These are phyloP conservation scores for Gryllus bimaculatus DNA, from an alignment of 1,140 invertebrate genomes.

Conservation along the genomic window DNA sequence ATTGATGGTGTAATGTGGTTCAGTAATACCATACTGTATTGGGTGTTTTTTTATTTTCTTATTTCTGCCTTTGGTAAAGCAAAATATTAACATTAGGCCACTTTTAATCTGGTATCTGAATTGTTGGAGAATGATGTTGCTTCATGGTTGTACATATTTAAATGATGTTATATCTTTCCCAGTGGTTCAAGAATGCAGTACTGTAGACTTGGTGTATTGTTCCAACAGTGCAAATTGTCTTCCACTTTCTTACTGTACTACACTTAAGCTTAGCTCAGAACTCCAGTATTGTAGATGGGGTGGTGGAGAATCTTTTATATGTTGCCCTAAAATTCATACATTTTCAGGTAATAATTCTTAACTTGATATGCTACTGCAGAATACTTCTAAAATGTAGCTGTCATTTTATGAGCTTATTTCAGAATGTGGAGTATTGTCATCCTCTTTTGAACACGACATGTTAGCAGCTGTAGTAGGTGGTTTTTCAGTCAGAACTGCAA, in stretches of 20 bases:
- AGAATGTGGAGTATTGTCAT: slow-evolving; percentile 9
- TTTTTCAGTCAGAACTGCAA: slow-evolving; percentile 17
- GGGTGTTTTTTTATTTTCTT: too few relatives aligned
- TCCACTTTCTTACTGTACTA: background rate
- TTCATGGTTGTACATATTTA: too few relatives aligned
- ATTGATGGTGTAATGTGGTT: too few relatives aligned
- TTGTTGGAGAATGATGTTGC: too few relatives aligned
- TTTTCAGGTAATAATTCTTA: background rate
- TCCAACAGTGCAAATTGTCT: background rate
- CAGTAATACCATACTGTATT: too few relatives aligned
- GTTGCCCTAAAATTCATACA: slow-evolving; percentile 8
- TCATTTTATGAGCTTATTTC: background rate
- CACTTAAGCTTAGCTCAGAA: background rate
- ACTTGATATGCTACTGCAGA: background rate
- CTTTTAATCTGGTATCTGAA: too few relatives aligned
- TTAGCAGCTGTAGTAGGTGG: slow-evolving; percentile 20
- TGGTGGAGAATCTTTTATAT: slow-evolving; percentile 1
- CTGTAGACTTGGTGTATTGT: background rate
- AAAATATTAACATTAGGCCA: too few relatives aligned
- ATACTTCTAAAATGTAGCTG: background rate
- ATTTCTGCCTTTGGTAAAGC: too few relatives aligned
- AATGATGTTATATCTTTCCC: too few relatives aligned
- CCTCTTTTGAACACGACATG: background rate
- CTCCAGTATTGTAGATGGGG: slow-evolving; percentile 10
- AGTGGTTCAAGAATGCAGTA: too few relatives aligned